Base-by-base conservation (phyloP, 1,140 invertebrate genomes). In the Pachypeltis micranthus region DNA sequence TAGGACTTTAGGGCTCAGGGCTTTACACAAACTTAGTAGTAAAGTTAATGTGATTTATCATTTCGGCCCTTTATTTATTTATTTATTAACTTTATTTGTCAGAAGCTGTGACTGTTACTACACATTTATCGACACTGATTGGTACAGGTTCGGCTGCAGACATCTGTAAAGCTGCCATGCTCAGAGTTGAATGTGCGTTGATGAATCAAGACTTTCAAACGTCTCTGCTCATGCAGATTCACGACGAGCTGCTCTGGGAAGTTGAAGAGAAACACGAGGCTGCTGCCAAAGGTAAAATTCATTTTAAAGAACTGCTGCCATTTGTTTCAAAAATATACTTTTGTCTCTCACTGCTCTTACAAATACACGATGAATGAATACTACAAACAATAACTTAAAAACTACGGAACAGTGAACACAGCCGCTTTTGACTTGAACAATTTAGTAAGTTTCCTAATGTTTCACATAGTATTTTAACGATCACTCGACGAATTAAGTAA, bases 221-320 rank as follows among this genome's bases (percentile, higher is more conserved):
- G 23, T 70, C 64, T 25, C 72, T 82, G 44, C 64, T 82, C 31
- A 72, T 82, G 58, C 80, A 82, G 68, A 78, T 83, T 57, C 81
- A 83, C 71, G 81, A 83, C 73, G 81, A 83, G 70, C 70, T 82
- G 21, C 70, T 82, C 16, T 79, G 79, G 75, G 80, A 82, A 67
- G 74, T 81, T 28, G 47, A 24, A 2, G 58, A 68, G 1, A 39
- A 61, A 0, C 27, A 73, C 16, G 24, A 10, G 21, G 23, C 19
- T 3, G 12, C 10, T 10, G 21, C 47, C 7, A 51, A 10, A 51
- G 47, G 47, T 51, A 51, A 10, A 21, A 4, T 51, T 3, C 12
- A 51, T 16, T 21, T 10, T 51, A 21, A 51, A 51, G 19, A 16
- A 16, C 31, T 10, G n/a, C n/a, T n/a, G n/a, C n/a, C n/a, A n/a